Conservation (phyloP, 64 coral and sea anemone genomes). For the Cladopsammia gracilis region DNA sequence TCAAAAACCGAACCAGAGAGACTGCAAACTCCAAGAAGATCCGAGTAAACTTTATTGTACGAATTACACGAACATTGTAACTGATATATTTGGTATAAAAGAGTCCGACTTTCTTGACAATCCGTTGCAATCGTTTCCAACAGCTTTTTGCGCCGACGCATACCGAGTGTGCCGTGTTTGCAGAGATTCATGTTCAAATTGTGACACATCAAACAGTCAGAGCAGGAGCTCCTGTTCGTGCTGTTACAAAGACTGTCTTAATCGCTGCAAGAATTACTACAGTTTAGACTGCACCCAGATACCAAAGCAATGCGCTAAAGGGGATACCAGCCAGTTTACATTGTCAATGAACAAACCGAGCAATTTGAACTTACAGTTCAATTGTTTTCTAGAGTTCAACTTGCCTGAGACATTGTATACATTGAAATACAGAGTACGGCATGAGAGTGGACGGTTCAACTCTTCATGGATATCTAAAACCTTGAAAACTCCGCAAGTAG, state of each 20-base stretch:
- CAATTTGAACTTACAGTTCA: constrained; percentile 68
- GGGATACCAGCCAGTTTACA: constrained; percentile 74
- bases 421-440: constrained; percentile 56
- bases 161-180: constrained; percentile 57
- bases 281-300: background rate
- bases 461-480: constrained; percentile 70
- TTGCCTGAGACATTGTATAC: constrained; percentile 55
- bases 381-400: constrained; percentile 74
- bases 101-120: constrained; percentile 56
- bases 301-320: constrained; percentile 65
- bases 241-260: constrained; percentile 72
- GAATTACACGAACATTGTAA: constrained; percentile 49
- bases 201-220: background rate
- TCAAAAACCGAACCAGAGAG: background rate
- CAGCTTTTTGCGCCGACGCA: constrained; percentile 8
- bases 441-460: constrained; percentile 56
- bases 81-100: constrained; percentile 36
- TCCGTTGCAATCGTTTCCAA: constrained; percentile 50
- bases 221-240: constrained; percentile 64
- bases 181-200: constrained; percentile 45
- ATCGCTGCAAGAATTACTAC: constrained; percentile 51
- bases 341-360: constrained; percentile 41
- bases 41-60: constrained; percentile 72
- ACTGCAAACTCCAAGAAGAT: constrained; percentile 45
- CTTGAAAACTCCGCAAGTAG: background rate